Evolutionary conservation across 2,888 invertebrate genomes (phyloP), one percentile per base, ranked within the genome.

Genomic region (Rhamphomyia laevipes): DNA sequence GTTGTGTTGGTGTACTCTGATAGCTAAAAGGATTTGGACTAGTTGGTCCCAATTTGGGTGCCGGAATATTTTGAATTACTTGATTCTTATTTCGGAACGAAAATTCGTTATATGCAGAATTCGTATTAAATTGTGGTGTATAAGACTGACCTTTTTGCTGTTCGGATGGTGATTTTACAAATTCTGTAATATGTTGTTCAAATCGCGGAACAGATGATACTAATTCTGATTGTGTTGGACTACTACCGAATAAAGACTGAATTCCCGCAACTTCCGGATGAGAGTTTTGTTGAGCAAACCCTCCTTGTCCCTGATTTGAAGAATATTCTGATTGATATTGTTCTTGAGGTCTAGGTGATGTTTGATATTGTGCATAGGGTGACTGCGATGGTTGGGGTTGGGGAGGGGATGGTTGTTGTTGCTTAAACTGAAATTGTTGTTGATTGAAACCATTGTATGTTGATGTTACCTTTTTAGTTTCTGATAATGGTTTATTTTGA

Each of bases 181-280:
- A 70, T n/a, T 79, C 73, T 13, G 82, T 77, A 53, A 82, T 77
- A 58, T 88, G 88, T 57, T 87, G 86, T 67, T 89, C 88, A 56
- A 78, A 81, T 70, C 84, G 86, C 7, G 88, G 81, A 50, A 88
- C 78, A 16, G 88, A 80, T 48, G 82, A 80, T 17, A 86, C 77
- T 38, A 88, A 72, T 68, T 88, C 85, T 1, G 86, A 41, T 21
- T 41, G 21, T 7, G 23, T 10, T 35, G 13, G 35, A 21, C n/a
- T 6, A 21, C n/a, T 6, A 11, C 41, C 50, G 18, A 77, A 69
- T 51, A 78, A 67, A 27, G 74, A 72, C 31, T 51, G 43, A 15
- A 49, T 46, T 21, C 30, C 17, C 43, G 30, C 11, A 54, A 45
- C 49, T 53, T 46, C 46, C 52, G 49, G 47, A 53, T 18, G 53